A percentile compares a stretch with the other conserved stretches of the same genome.
These are phyloP conservation scores for Petrophora chlorosata DNA, from an alignment of 2,888 invertebrate genomes.

Conservation along the genomic window DNA sequence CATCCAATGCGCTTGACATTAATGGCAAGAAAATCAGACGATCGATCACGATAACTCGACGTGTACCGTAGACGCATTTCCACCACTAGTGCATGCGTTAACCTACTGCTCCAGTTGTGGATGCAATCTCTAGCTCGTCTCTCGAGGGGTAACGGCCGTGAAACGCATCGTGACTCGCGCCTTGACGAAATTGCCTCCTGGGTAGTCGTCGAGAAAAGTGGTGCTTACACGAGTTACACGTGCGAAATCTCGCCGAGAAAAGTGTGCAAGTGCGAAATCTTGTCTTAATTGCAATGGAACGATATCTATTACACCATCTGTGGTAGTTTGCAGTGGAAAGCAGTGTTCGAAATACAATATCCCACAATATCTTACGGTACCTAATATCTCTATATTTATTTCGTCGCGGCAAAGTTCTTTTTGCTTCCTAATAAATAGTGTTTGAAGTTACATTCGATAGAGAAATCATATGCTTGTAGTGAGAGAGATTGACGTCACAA, in stretches of 20 bases:
- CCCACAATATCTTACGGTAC: slow-evolving; percentile 1
- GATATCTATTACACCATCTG: slow-evolving; percentile 29
- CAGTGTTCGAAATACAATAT: slow-evolving; percentile 11
- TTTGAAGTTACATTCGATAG: too few relatives aligned
- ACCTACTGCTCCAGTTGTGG: slow-evolving; percentile 40
- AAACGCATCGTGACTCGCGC: slow-evolving; percentile 44
- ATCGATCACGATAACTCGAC: slow-evolving; percentile 29
- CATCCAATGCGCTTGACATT: slow-evolving; percentile 24
- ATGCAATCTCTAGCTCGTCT: slow-evolving; percentile 33
- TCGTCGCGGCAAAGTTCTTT: background rate
- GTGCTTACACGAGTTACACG: too few relatives aligned
- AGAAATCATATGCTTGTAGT: too few relatives aligned
- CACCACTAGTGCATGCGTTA: slow-evolving; percentile 29
- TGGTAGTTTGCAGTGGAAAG: slow-evolving; percentile 24
- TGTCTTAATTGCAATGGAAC: slow-evolving; percentile 15
- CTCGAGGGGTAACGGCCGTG: slow-evolving; percentile 37
- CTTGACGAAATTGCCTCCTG: slow-evolving; percentile 44
- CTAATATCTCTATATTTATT: background rate
- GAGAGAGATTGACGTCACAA: too few relatives aligned
- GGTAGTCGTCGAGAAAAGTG: slow-evolving; percentile 31
- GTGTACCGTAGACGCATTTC: slow-evolving; percentile 28
- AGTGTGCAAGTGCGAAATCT: slow-evolving; percentile 10
- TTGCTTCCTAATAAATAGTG: background rate
- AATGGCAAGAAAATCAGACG: slow-evolving; percentile 32
- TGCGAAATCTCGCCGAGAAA: slow-evolving; percentile 28